phyloP scores from a whole-genome alignment of 1,140 invertebrate genomes.

The Achroia grisella region DNA sequence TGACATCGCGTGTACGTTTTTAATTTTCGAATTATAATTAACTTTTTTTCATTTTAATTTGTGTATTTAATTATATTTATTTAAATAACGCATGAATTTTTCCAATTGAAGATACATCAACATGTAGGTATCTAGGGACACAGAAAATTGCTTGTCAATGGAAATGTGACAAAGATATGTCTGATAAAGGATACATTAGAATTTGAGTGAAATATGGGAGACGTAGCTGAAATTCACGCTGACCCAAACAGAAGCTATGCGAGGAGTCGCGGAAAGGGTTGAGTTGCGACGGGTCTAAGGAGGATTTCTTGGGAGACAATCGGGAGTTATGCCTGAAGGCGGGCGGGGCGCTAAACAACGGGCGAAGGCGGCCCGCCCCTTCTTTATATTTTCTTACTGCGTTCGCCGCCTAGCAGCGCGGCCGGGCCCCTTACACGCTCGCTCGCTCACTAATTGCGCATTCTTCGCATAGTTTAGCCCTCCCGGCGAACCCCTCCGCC shows the following conservation, averaged over 20 bases:
- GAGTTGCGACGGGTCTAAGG: constrained; percentile 65
- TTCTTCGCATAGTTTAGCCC: constrained; percentile 91
- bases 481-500: constrained; percentile 60
- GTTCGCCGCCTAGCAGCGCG: constrained; percentile 68
- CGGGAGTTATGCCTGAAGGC: constrained; percentile 64
- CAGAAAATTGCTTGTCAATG: too few species aligned
- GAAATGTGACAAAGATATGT: constrained; percentile 12
- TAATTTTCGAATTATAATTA: too few species aligned
- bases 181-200: constrained; percentile 42
- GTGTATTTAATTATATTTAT: too few species aligned
- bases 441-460: constrained; percentile 90
- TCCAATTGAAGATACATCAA: constrained; percentile 9
- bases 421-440: constrained; percentile 70
- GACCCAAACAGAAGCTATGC: constrained; percentile 69
- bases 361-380: constrained; percentile 69
- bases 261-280: constrained; percentile 60
- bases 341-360: constrained; percentile 69
- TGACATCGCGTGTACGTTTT: too few species aligned
- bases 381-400: constrained; percentile 79
- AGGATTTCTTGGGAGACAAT: constrained; percentile 69
- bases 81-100: too few species aligned
- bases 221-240: constrained; percentile 57
- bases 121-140: too few species aligned
- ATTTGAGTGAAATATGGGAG: constrained; percentile 28
- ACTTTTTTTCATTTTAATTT: too few species aligned